Evolutionary conservation across 37 sponge, comb jelly and placozoan species (phyloP).

Genomic region (Hexactinellida sp.): DNA sequence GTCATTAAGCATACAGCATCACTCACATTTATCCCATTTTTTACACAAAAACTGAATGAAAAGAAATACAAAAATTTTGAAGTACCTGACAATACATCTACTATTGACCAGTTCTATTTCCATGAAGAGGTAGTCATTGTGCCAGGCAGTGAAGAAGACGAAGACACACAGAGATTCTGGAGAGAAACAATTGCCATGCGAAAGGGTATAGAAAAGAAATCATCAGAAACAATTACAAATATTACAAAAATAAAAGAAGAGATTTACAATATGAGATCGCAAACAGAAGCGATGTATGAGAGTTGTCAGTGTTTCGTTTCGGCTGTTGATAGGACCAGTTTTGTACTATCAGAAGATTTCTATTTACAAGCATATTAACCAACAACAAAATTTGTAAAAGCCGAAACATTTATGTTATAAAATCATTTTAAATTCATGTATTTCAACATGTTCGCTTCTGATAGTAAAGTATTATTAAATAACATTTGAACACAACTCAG

Average conservation of each 20-base stretch:
- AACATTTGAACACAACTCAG: neutral
- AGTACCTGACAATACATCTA: neutral
- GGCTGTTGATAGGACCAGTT: neutral
- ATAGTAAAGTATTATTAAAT: neutral
- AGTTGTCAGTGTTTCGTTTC: neutral
- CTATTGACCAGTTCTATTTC: neutral
- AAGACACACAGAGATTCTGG: neutral
- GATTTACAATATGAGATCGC: neutral
- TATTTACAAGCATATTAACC: neutral
- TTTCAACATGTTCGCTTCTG: neutral
- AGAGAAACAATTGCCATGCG: neutral
- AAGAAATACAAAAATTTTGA: neutral
- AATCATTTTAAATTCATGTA: neutral
- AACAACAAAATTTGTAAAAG: too few relatives aligned
- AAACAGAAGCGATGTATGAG: slow-evolving; percentile 12
- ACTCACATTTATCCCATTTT: neutral
- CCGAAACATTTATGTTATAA: too few relatives aligned
- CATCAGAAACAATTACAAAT: neutral
- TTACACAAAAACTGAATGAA: neutral
- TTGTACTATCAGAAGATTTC: neutral
- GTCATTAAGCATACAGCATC: neutral
- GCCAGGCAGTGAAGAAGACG: neutral
- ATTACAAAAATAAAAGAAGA: slow-evolving; percentile 6
- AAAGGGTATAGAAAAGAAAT: neutral
- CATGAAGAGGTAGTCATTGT: neutral